Base-by-base conservation (phyloP, 2,888 invertebrate species). In the Podabrus alpinus region DNA sequence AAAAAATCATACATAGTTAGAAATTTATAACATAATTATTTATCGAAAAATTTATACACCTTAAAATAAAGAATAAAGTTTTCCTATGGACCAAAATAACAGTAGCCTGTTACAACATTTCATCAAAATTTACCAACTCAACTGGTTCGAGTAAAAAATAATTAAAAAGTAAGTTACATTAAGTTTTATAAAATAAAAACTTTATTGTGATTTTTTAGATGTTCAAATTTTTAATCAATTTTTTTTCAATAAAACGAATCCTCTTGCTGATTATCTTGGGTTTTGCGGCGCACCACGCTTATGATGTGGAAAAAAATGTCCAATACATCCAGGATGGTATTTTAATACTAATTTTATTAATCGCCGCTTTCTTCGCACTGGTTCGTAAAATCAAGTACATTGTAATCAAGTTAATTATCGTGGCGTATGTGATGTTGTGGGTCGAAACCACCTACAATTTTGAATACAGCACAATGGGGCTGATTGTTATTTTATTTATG, bases 381-480 rank as follows among this genome's bases (percentile, higher is more conserved):
- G n/a, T 73, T 15, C 15, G 73, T 66, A 69, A 62, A 66, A 60
- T 73, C 5, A 64, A 45, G 68, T 64, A 21, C 9, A 16, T 21
- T 9, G 9, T 66, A 21, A 16, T 45, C 5, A 69, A 69, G 66
- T 13, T 21, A 1, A n/a, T 59, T 3, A 9, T 69, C 11, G 59
- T 21, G 9, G 17, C 19, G n/a, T 9, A 66, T 15, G 13, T 69
- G 19, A 16, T 69, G 25, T 24, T 15, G 13, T 15, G 11, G 2
- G n/a, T 73, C 21, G 62, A 13, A 15, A 15, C 69, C 15, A 62
- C 61, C 21, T 66, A 64, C 10, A 59, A 13, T 62, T 45, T 73
- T 45, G 66, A 68, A 13, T 73, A 66, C 66, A 73, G 73, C 16
- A 73, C 73, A 15, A 15, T 69, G 15, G 21, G 59, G 11, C 17